Evolutionary conservation across 2,888 invertebrate genomes (phyloP).

Genomic region (Cordilura impudica): DNA sequence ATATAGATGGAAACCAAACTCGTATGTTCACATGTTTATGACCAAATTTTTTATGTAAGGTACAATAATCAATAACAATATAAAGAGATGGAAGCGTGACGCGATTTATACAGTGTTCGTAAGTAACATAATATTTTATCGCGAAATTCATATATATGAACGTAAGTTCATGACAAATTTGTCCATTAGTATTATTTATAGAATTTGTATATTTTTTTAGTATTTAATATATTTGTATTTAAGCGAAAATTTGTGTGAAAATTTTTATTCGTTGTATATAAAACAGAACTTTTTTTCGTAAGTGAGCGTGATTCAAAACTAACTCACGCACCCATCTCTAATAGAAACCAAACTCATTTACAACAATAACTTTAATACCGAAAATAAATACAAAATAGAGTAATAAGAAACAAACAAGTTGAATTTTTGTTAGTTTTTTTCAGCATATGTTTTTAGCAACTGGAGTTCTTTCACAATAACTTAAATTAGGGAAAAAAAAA

Average conservation of each 20-base stretch:
- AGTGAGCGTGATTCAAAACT: no score
- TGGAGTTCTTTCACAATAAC: no score
- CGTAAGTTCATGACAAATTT: background rate
- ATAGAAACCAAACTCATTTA: no score
- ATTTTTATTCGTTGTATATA: no score
- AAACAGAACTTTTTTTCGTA: no score
- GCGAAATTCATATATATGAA: conserved; percentile 6
- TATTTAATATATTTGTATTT: background rate
- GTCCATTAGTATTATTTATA: background rate
- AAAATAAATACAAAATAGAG: no score
- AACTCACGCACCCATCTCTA: no score
- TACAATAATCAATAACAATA: background rate
- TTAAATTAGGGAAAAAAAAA: no score
- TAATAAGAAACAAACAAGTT: no score
- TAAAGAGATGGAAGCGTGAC: conserved; percentile 13
- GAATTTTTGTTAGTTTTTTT: no score
- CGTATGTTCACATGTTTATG: background rate
- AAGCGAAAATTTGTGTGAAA: background rate
- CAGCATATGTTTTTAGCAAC: no score
- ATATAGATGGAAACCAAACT: background rate
- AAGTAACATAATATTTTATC: conserved; percentile 3
- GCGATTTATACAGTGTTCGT: conserved; percentile 6
- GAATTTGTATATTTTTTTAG: background rate
- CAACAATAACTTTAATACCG: no score
- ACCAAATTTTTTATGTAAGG: background rate